Percentiles rank a stretch among this genome's conserved stretches.
phyloP scores from a whole-genome alignment of 2,888 invertebrate species.

The Mythimna loreyi region DNA sequence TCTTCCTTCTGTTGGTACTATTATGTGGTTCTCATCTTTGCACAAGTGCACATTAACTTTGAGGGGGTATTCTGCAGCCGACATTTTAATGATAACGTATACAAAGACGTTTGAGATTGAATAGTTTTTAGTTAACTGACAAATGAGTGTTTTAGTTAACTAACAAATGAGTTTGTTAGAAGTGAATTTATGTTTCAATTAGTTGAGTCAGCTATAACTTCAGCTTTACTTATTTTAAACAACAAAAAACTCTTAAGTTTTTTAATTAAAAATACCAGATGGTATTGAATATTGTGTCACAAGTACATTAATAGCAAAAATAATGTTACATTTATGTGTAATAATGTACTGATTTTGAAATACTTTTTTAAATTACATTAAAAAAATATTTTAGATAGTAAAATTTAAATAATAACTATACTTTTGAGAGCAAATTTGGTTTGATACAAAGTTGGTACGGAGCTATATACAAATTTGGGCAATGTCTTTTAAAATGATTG shows the following conservation, averaged over 20 bases:
- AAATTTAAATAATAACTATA: no score
- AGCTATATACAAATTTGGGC: no score
- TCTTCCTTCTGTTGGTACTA: neutral
- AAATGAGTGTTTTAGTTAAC: neutral
- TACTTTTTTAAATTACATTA: no score
- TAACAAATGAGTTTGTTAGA: slow-evolving; percentile 6
- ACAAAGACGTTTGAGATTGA: neutral
- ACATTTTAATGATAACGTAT: neutral
- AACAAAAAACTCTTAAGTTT: neutral
- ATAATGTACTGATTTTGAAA: no score
- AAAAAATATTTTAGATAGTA: no score
- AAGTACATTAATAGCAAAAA: no score
- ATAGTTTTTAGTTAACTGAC: slow-evolving; percentile 7
- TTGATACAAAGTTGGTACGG: no score
- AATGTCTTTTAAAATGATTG: neutral
- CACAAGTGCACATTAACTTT: slow-evolving; percentile 5
- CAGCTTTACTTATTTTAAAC: neutral
- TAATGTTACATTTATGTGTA: no score
- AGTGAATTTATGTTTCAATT: slow-evolving; percentile 20
- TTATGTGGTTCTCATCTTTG: neutral
- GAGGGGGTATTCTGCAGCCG: neutral
- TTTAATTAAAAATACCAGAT: neutral
- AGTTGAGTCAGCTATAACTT: neutral
- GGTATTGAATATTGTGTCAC: no score
- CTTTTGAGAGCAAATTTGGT: no score